Evolutionary conservation across 2,113 vertebrate genomes (phyloP).

Genomic region (Chaenogobius annularis): DNA sequence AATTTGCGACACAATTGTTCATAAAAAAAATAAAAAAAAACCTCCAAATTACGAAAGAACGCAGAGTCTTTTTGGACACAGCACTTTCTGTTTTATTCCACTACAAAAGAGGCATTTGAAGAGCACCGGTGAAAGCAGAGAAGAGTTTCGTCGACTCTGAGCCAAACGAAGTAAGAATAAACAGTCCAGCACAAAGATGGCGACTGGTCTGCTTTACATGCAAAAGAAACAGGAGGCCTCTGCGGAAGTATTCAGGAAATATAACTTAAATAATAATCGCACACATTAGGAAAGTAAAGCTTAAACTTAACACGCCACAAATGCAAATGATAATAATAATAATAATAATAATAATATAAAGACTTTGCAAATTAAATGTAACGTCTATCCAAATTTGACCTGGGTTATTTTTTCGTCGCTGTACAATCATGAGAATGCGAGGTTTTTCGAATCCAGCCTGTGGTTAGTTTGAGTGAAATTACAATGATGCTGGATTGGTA

Average conservation of each 20-base stretch:
- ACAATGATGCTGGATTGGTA: conserved; percentile 21
- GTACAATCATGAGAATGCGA: conserved; percentile 46
- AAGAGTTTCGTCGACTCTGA: conserved; percentile 25
- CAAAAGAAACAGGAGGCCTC: conserved; percentile 54
- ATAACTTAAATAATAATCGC: conserved; percentile 7
- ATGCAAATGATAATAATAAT: conserved; percentile 21
- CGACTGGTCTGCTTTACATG: conserved; percentile 41
- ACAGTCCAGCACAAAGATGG: conserved; percentile 26
- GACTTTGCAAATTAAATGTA: conserved; percentile 20
- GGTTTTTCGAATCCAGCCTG: conserved; percentile 33
- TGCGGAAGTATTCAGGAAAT: conserved; percentile 26
- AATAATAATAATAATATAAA: conserved; percentile 21
- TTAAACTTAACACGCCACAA: conserved; percentile 41
- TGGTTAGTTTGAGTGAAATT: conserved; percentile 17
- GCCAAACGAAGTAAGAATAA: conserved; percentile 40
- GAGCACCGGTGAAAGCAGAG: conserved; percentile 63
- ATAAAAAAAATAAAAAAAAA: no score
- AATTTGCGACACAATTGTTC: no score
- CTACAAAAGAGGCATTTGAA: conserved; percentile 69
- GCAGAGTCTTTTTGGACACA: conserved; percentile 41
- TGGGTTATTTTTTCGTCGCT: conserved; percentile 17
- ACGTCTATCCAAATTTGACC: conserved; percentile 12
- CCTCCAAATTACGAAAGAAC: neutral
- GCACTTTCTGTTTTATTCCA: conserved; percentile 72
- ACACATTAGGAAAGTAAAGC: conserved; percentile 19